phyloP scores from a whole-genome alignment of 2,113 vertebrate species.

The Indicator maculatus region DNA sequence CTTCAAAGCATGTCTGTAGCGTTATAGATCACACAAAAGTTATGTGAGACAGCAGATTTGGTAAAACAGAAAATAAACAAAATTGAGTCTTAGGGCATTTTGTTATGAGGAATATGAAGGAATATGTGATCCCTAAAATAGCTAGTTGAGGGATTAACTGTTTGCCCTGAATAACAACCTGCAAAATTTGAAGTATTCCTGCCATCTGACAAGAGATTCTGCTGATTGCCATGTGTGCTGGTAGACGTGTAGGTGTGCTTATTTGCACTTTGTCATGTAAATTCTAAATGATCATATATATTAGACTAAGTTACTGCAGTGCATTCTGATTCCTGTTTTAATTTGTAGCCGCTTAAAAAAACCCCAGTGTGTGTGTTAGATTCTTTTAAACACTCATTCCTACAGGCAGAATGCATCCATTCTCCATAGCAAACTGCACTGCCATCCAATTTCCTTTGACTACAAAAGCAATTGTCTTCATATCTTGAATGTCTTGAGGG shows the following conservation, averaged over 20 bases:
- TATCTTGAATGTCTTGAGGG: background rate
- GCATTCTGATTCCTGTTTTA: background rate
- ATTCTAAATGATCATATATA: background rate
- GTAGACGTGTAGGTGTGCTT: accelerated
- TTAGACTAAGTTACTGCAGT: background rate
- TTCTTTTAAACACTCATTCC: background rate
- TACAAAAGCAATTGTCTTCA: background rate
- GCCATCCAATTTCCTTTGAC: background rate
- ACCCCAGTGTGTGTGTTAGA: background rate
- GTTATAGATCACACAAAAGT: background rate
- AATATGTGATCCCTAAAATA: background rate
- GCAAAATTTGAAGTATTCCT: background rate
- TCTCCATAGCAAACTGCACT: background rate
- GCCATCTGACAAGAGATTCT: background rate
- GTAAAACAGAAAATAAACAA: background rate
- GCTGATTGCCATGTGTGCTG: background rate
- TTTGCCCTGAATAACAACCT: background rate
- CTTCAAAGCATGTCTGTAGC: background rate
- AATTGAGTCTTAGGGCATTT: background rate
- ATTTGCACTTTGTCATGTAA: background rate
- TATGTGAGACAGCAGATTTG: background rate
- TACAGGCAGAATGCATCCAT: background rate
- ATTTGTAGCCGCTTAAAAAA: background rate
- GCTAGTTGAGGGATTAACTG: accelerated
- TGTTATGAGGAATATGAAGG: background rate